Percentiles rank a stretch among this genome's conserved stretches.
Evolutionary conservation across 2,888 invertebrate species (phyloP).

Genomic region (Octonoba sinensis): DNA sequence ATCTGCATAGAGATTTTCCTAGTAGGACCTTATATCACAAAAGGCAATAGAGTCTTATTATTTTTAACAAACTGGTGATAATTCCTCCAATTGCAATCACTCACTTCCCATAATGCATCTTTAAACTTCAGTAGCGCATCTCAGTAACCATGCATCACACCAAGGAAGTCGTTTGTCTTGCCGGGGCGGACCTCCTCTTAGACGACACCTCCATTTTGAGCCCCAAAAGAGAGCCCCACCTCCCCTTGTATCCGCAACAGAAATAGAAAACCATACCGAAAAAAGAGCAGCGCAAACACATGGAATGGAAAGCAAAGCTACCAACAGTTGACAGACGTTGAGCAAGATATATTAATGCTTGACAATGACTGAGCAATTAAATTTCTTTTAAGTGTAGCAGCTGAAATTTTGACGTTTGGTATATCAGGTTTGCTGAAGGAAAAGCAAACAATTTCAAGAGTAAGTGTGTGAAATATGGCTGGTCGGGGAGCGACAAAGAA

Average conservation of each 20-base stretch:
- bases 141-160: constrained; percentile 43
- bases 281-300: constrained; percentile 12
- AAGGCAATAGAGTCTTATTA: no score
- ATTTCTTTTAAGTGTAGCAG: constrained; percentile 60
- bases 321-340: constrained; percentile 35
- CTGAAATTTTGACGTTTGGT: constrained; percentile 49
- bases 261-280: constrained; percentile 26
- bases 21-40: no score
- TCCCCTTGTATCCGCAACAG: constrained; percentile 8
- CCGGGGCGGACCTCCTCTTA: constrained; percentile 31
- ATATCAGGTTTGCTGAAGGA: constrained; percentile 13
- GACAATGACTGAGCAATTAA: constrained; percentile 54
- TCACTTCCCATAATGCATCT: no score
- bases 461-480: constrained; percentile 9
- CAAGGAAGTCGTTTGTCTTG: constrained; percentile 57
- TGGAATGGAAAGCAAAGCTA: constrained; percentile 5
- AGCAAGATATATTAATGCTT: constrained; percentile 46
- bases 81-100: no score
- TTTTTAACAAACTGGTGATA: no score
- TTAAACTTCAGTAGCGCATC: constrained; percentile 20
- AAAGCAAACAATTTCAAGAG: constrained; percentile 37
- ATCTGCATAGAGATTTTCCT: no score
- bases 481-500: neutral
- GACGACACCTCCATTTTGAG: constrained; percentile 31
- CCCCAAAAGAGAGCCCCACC: constrained; percentile 30